Conservation (phyloP, 1,140 invertebrate genomes). For the Proctacanthus coquilletti region DNA sequence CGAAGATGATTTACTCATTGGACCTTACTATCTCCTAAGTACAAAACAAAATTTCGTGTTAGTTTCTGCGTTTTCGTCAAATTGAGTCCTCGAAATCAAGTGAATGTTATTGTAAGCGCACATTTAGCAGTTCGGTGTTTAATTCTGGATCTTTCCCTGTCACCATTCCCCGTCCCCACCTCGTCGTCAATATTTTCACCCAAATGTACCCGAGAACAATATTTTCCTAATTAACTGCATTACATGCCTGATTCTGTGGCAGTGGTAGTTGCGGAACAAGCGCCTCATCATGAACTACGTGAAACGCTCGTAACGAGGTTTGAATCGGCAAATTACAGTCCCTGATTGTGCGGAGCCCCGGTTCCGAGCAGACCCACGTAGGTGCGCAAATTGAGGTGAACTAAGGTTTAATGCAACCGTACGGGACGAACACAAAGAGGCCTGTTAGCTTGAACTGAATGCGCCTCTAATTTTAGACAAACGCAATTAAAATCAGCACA, state of each 20-base stretch:
- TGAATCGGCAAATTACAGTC: conserved; percentile 5
- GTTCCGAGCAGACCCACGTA: too few relatives aligned
- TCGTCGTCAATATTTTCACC: neutral
- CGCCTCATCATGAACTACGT: conserved; percentile 4
- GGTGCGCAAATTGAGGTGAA: neutral
- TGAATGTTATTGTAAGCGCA: neutral
- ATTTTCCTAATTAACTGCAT: conserved; percentile 6
- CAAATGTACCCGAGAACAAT: conserved; percentile 3
- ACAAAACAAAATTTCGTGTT: too few relatives aligned
- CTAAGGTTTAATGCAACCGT: neutral
- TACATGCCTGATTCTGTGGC: too few relatives aligned
- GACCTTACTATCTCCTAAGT: too few relatives aligned
- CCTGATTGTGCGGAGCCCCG: conserved; percentile 3
- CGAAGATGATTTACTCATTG: too few relatives aligned
- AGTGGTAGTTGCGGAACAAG: conserved; percentile 1
- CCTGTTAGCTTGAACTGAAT: neutral
- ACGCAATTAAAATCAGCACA: conserved; percentile 1
- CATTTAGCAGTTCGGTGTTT: too few relatives aligned
- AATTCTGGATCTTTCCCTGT: too few relatives aligned
- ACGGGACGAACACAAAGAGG: neutral
- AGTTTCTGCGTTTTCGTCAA: too few relatives aligned
- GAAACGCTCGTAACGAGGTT: conserved; percentile 5
- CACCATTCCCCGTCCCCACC: too few relatives aligned
- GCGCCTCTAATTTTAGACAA: neutral
- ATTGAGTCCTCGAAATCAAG: neutral